These are phyloP conservation scores for Chesias legatella DNA, from an alignment of 2,888 invertebrate species.

Conservation along the genomic window DNA sequence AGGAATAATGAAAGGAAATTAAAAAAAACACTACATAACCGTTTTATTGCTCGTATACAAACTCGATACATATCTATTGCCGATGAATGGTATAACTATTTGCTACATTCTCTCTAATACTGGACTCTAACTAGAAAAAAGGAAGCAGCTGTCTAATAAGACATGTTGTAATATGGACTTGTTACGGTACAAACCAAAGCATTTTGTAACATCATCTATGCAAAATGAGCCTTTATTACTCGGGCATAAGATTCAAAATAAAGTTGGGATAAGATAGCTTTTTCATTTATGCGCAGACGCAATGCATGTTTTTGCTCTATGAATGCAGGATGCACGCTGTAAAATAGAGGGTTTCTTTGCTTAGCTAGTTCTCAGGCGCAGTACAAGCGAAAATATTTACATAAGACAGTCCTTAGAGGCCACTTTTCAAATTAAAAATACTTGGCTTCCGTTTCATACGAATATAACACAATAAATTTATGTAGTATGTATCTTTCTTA, in stretches of 20 bases:
- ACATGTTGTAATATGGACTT: constrained; percentile 39
- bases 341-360: constrained; percentile 17
- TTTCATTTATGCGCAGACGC: constrained; percentile 13
- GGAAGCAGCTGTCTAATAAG: constrained; percentile 52
- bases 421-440: no score
- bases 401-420: no score
- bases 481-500: constrained; percentile 1
- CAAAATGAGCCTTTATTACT: constrained; percentile 11
- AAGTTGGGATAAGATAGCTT: not conserved
- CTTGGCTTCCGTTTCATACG: no score
- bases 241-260: not conserved
- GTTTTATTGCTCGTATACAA: no score
- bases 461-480: not conserved
- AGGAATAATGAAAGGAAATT: no score
- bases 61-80: constrained; percentile 5
- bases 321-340: constrained; percentile 20
- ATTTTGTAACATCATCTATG: constrained; percentile 8
- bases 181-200: constrained; percentile 26
- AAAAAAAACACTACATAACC: no score
- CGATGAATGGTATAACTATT: constrained; percentile 6
- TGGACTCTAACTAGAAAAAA: constrained; percentile 35
- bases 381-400: no score
- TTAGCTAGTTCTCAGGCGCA: constrained; percentile 3
- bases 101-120: constrained; percentile 14
- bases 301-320: constrained; percentile 21